Percentiles rank a stretch among this genome's conserved stretches.
Evolutionary conservation across 2,888 invertebrate species (phyloP).

Genomic region (Camptogramma bilineatum): DNA sequence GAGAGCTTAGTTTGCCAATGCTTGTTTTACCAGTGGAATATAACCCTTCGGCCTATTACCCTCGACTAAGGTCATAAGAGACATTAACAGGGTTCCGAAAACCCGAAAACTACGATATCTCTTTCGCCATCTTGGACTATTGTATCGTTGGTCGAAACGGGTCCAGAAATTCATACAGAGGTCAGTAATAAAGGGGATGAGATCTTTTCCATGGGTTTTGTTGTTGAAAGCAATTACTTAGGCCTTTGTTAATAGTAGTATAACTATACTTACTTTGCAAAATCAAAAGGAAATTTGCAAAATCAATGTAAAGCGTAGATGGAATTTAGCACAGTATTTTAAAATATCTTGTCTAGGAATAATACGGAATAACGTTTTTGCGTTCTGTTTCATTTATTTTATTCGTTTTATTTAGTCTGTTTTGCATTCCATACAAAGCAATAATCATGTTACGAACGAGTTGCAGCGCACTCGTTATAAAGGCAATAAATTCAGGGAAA

Average conservation of each 20-base stretch:
- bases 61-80: constrained; percentile 47
- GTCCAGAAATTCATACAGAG: constrained; percentile 2
- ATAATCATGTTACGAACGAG: constrained; percentile 27
- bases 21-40: constrained; percentile 9
- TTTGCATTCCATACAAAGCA: constrained; percentile 33
- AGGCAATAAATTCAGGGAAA: constrained; percentile 34
- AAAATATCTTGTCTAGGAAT: background rate
- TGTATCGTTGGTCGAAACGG: constrained; percentile 17
- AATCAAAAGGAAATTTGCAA: too few relatives aligned
- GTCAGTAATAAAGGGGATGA: constrained; percentile 2
- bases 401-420: constrained; percentile 24
- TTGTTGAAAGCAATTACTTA: constrained; percentile 2
- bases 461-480: constrained; percentile 29
- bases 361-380: constrained; percentile 3
- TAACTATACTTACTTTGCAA: background rate
- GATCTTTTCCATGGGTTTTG: constrained; percentile 8
- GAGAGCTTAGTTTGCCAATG: background rate
- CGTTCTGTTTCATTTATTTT: constrained; percentile 17
- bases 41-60: constrained; percentile 41
- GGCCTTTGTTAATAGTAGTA: background rate
- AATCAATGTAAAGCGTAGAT: too few relatives aligned
- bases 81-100: constrained; percentile 38
- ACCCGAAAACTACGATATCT: constrained; percentile 44
- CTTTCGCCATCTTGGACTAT: constrained; percentile 32
- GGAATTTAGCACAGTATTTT: background rate